Percentiles rank a stretch among this genome's conserved stretches.
Evolutionary conservation across 2,888 invertebrate genomes (phyloP).

Genomic region (Scaptomyza flava): DNA sequence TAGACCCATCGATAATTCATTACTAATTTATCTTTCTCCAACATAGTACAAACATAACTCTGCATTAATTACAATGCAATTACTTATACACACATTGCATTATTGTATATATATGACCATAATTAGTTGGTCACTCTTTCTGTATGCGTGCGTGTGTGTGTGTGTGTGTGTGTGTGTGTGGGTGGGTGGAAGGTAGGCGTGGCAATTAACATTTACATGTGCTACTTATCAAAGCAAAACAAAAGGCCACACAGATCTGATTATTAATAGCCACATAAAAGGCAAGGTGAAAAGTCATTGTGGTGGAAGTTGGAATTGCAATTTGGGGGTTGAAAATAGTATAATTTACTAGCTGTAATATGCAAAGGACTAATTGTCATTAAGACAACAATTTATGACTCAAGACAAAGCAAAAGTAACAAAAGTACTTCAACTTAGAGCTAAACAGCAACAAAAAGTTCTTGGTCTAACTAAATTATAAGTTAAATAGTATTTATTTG

Average conservation of each 20-base stretch:
- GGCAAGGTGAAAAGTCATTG: background rate
- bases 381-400: background rate
- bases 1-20: constrained; percentile 75
- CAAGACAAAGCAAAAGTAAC: background rate
- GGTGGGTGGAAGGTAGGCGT: constrained; percentile 39
- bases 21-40: constrained; percentile 63
- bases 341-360: background rate
- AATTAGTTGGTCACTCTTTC: constrained; percentile 42
- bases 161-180: constrained; percentile 12
- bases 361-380: background rate
- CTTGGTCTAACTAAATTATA: too few species aligned
- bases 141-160: constrained; percentile 8
- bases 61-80: constrained; percentile 74
- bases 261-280: constrained; percentile 26
- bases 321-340: too few species aligned
- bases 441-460: background rate
- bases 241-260: constrained; percentile 15
- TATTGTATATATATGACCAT: constrained; percentile 29
- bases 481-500: too few species aligned
- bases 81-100: constrained; percentile 50
- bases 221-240: constrained; percentile 36
- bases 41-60: constrained; percentile 37
- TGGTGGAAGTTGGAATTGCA: background rate
- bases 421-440: background rate
- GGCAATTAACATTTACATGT: constrained; percentile 58